Evolutionary conservation across 1,140 invertebrate species (phyloP).

Genomic region (Diachasmimorpha longicaudata): DNA sequence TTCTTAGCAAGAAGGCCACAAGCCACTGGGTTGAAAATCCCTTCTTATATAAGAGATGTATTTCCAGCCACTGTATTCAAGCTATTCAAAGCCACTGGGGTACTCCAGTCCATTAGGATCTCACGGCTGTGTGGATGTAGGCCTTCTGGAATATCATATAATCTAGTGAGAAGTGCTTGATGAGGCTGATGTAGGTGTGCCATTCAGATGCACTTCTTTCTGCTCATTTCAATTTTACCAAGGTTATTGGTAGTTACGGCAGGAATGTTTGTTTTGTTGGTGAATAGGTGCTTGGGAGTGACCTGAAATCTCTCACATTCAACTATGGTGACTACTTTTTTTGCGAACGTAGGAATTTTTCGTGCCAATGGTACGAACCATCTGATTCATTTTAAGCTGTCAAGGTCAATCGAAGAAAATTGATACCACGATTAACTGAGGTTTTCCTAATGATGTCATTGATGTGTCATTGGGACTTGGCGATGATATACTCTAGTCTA

Average conservation of each 20-base stretch:
- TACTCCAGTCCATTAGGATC: background rate
- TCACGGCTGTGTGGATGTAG: background rate
- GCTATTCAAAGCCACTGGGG: background rate
- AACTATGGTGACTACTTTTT: too few relatives aligned
- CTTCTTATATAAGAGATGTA: background rate
- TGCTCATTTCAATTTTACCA: background rate
- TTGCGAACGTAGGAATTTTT: too few relatives aligned
- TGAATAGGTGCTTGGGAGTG: background rate
- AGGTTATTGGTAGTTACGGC: background rate
- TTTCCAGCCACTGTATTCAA: background rate
- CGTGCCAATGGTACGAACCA: too few relatives aligned
- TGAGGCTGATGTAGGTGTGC: background rate
- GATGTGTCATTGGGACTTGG: too few relatives aligned
- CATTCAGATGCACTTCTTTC: background rate
- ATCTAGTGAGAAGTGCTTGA: background rate
- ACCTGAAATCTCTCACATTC: background rate
- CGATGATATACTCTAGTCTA: too few relatives aligned
- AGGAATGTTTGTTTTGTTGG: background rate
- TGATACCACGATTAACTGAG: too few relatives aligned
- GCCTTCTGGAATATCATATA: background rate
- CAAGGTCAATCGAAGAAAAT: too few relatives aligned
- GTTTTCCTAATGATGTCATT: too few relatives aligned
- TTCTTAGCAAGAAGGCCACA: slow-evolving; percentile 5
- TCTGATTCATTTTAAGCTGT: too few relatives aligned
- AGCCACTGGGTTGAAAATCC: background rate